phyloP scores from a whole-genome alignment of 2,888 invertebrate species.

The Xestia ashworthii region DNA sequence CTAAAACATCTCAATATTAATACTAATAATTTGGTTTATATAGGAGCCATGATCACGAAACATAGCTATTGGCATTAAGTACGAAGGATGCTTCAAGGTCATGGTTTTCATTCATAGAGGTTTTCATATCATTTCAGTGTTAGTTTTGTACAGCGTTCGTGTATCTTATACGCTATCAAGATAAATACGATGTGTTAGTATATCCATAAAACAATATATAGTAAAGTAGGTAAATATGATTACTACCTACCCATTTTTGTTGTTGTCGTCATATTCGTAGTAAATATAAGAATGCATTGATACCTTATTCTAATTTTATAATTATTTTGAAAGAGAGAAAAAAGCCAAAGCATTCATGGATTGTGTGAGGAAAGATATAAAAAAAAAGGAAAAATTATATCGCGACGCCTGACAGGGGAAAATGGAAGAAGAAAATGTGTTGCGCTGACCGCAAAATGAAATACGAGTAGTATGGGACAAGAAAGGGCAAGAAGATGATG shows the following conservation, averaged over 20 bases:
- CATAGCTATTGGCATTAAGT: constrained; percentile 6
- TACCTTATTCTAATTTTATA: background rate
- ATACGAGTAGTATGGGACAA: background rate
- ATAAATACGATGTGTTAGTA: constrained; percentile 19
- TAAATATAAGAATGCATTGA: background rate
- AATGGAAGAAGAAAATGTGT: background rate
- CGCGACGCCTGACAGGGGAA: background rate
- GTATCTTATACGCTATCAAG: constrained; percentile 28
- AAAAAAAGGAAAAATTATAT: background rate
- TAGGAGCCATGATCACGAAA: constrained; percentile 14
- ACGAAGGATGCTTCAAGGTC: constrained; percentile 42
- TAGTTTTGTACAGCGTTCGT: constrained; percentile 14
- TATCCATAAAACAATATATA: constrained; percentile 21
- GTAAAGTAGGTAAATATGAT: background rate
- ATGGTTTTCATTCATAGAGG: constrained; percentile 38
- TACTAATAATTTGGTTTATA: constrained; percentile 19
- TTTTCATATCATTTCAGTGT: constrained; percentile 34
- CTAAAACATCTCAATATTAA: background rate
- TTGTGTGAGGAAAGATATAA: background rate
- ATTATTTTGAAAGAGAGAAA: background rate
- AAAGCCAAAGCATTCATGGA: background rate
- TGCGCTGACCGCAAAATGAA: background rate
- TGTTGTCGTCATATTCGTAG: background rate
- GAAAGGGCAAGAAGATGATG: background rate
- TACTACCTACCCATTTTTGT: background rate